Conservation (phyloP, 1,140 invertebrate genomes). For the Anastatus disparis region DNA sequence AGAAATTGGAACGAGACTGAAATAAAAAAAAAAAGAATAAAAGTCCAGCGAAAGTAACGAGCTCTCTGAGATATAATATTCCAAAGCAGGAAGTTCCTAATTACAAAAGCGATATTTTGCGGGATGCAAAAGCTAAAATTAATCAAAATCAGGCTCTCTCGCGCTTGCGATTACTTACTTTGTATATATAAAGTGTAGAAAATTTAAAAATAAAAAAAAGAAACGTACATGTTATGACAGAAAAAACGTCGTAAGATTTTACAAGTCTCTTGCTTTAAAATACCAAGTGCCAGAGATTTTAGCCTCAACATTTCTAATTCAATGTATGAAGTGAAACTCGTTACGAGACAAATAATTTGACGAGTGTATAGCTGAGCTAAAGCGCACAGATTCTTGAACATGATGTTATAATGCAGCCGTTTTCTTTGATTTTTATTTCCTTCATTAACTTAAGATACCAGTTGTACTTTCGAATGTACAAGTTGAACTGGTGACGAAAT, state of each 20-base stretch:
- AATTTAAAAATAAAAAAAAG: too few relatives aligned
- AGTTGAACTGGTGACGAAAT: constrained; percentile 15
- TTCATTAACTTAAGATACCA: not conserved
- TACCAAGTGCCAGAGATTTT: not conserved
- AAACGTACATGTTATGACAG: not conserved
- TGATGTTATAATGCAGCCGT: not conserved
- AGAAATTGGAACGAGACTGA: constrained; percentile 16
- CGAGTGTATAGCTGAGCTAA: not conserved
- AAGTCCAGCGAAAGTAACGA: constrained; percentile 35
- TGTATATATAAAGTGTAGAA: too few relatives aligned
- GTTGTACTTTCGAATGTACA: not conserved
- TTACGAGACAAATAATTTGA: constrained; percentile 34
- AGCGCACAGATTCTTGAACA: not conserved
- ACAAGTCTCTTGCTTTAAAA: not conserved
- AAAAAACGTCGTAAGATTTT: too few relatives aligned
- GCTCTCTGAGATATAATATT: not conserved
- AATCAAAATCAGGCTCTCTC: constrained; percentile 35
- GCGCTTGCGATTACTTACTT: too few relatives aligned
- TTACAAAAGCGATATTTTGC: constrained; percentile 35
- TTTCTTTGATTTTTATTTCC: constrained; percentile 4
- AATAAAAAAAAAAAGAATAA: too few relatives aligned
- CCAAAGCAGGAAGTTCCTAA: constrained; percentile 28
- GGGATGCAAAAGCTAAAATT: constrained; percentile 34
- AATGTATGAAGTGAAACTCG: constrained; percentile 31
- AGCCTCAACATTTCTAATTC: constrained; percentile 31